Percentiles rank a stretch among this genome's conserved stretches.
Evolutionary conservation across 1,140 invertebrate genomes (phyloP).

Genomic region (Asobara japonica): DNA sequence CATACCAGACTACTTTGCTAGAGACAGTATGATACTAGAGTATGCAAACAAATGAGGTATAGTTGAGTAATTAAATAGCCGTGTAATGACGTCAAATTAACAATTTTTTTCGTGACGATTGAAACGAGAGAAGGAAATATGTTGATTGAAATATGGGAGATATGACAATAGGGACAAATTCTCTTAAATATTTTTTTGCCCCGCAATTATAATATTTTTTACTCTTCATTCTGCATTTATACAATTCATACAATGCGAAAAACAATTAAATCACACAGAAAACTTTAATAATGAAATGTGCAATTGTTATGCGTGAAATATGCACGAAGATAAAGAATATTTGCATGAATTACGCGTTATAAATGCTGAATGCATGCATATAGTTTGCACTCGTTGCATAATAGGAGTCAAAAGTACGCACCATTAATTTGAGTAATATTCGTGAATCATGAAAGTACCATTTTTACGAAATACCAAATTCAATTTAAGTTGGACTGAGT

Average conservation of each 20-base stretch:
- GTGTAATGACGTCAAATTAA: constrained; percentile 19
- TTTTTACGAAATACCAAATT: too few relatives aligned
- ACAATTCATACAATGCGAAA: not conserved
- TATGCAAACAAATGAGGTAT: constrained; percentile 36
- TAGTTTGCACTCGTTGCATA: too few relatives aligned
- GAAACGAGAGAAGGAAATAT: not conserved
- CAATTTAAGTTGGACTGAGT: too few relatives aligned
- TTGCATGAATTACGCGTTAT: not conserved
- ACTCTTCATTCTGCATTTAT: not conserved
- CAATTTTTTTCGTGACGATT: not conserved
- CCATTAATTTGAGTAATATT: too few relatives aligned
- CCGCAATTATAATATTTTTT: not conserved
- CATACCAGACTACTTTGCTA: constrained; percentile 51
- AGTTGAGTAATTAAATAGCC: constrained; percentile 34
- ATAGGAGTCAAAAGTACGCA: too few relatives aligned
- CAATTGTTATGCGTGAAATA: too few relatives aligned
- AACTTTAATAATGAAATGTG: too few relatives aligned
- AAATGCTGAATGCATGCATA: too few relatives aligned
- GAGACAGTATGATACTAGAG: constrained; percentile 55
- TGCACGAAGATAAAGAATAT: not conserved
- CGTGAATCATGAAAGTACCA: too few relatives aligned
- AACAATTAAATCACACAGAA: too few relatives aligned
- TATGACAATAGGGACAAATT: not conserved
- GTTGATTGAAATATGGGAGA: not conserved
- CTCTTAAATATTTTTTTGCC: not conserved